These are phyloP conservation scores for Catostylus mosaicus DNA, from an alignment of 30 jellyfish, hydroid and myxozoan genomes.

Conservation along the genomic window DNA sequence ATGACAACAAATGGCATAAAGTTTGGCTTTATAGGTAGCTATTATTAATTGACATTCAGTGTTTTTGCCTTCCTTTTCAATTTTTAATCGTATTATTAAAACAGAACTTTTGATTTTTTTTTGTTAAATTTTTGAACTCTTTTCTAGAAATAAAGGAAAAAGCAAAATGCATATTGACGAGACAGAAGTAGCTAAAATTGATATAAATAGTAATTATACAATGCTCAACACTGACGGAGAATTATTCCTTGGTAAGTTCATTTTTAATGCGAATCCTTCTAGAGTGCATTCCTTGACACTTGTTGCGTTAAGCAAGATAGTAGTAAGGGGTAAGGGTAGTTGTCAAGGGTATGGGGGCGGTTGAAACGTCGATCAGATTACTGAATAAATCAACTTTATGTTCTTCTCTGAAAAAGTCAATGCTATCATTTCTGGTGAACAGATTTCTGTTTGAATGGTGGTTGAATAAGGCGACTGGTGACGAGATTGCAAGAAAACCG, in stretches of 20 bases:
- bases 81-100: neutral
- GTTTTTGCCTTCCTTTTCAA: neutral
- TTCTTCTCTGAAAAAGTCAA: too few species aligned
- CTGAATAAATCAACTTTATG: too few species aligned
- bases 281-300: neutral
- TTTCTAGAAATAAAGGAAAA: conserved; percentile 23
- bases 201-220: conserved; percentile 18
- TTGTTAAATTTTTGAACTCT: neutral
- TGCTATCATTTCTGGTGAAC: too few species aligned
- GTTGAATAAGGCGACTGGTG: too few species aligned
- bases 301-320: too few species aligned
- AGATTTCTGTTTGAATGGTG: too few species aligned
- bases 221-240: conserved; percentile 60
- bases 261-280: neutral
- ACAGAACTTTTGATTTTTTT: neutral
- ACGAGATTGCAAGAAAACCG: too few species aligned
- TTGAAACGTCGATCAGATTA: too few species aligned
- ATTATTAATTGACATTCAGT: neutral
- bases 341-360: too few species aligned
- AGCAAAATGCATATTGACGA: conserved; percentile 42
- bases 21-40: conserved; percentile 47
- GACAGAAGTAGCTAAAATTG: neutral
- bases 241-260: conserved; percentile 40
- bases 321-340: too few species aligned
- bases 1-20: conserved; percentile 65